Percentiles rank a stretch among this genome's conserved stretches.
phyloP scores from a whole-genome alignment of 2,113 vertebrate genomes.

The Neomonachus schauinslandi region DNA sequence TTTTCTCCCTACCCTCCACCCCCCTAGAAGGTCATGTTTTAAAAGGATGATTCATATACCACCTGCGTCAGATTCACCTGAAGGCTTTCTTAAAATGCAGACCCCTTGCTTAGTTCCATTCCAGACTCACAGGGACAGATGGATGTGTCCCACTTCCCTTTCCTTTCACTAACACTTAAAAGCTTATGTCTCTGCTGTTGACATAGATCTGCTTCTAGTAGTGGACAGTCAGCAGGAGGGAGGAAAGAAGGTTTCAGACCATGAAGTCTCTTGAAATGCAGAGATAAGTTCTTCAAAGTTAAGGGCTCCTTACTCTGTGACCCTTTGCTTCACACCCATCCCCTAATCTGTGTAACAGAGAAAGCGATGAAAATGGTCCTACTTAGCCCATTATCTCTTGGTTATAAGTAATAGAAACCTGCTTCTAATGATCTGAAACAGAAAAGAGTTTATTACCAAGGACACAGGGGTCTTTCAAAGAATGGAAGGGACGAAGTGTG shows the following conservation, averaged over 20 bases:
- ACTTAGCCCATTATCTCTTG: neutral
- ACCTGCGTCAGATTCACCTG: neutral
- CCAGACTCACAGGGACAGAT: neutral
- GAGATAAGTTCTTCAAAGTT: neutral
- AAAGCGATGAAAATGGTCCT: neutral
- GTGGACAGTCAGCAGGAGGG: neutral
- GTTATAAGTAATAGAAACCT: neutral
- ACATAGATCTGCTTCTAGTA: neutral
- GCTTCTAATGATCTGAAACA: neutral
- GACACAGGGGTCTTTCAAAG: neutral
- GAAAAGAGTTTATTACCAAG: neutral
- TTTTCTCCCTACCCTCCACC: neutral
- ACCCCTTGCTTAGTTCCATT: neutral
- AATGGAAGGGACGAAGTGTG: neutral
- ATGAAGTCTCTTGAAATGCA: neutral
- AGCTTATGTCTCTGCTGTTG: neutral
- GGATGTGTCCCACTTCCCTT: neutral
- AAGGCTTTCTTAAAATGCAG: neutral
- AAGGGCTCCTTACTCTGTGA: neutral
- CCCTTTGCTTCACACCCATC: neutral
- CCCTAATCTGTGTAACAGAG: neutral
- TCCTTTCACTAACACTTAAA: neutral
- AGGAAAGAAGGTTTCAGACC: neutral
- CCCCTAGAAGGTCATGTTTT: neutral
- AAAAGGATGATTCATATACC: neutral